Percentiles rank a stretch among this genome's conserved stretches.
phyloP scores from a whole-genome alignment of 2,797 vertebrate species.

The Podarcis siculus region DNA sequence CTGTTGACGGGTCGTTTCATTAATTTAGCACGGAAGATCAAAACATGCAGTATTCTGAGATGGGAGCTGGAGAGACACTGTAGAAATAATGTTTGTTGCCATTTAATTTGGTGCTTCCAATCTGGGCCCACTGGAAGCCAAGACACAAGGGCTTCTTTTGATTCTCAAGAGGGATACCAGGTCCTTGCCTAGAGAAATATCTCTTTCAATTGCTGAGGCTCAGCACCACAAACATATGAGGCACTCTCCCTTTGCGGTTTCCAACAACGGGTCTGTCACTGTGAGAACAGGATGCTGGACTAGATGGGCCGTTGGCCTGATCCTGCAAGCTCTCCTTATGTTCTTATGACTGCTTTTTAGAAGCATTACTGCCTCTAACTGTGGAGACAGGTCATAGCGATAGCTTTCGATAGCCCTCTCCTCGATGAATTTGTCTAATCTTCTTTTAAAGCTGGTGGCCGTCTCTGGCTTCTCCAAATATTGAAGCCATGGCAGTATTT shows the following conservation, averaged over 20 bases:
- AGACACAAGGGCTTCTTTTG: neutral
- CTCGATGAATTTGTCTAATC: too few relatives aligned
- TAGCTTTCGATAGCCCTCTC: too few relatives aligned
- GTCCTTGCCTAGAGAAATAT: neutral
- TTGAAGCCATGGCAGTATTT: too few relatives aligned
- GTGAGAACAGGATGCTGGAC: too few relatives aligned
- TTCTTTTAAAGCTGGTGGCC: too few relatives aligned
- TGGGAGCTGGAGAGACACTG: neutral
- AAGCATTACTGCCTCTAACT: too few relatives aligned
- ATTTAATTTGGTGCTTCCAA: neutral
- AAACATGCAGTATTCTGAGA: neutral
- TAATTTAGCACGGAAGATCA: neutral
- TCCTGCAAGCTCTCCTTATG: too few relatives aligned
- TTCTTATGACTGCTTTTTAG: too few relatives aligned
- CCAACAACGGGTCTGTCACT: too few relatives aligned
- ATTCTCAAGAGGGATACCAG: neutral
- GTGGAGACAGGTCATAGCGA: too few relatives aligned
- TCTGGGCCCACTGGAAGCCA: neutral
- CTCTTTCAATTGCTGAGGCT: neutral
- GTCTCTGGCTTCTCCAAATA: too few relatives aligned
- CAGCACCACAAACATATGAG: neutral
- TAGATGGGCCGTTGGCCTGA: too few relatives aligned
- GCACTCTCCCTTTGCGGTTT: neutral
- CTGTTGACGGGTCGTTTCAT: neutral
- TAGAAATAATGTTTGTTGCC: neutral